phyloP scores from a whole-genome alignment of 1,140 invertebrate species.

The Brachionus angularis region DNA sequence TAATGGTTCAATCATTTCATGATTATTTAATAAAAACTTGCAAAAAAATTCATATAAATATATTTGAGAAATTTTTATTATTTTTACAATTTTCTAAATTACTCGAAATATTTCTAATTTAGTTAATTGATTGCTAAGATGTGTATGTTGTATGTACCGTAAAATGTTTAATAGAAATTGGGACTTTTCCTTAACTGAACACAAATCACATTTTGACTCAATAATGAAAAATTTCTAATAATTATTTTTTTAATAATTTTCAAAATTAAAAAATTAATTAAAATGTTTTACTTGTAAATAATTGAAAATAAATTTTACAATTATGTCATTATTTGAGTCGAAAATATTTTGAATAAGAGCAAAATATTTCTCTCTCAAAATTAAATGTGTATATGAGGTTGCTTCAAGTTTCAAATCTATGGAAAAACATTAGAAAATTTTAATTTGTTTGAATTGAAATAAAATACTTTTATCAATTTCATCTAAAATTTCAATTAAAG shows the following conservation, averaged over 20 bases:
- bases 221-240: neutral
- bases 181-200: conserved; percentile 20
- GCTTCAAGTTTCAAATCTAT: neutral
- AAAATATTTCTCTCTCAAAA: conserved; percentile 24
- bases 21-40: conserved; percentile 36
- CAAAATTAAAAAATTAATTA: neutral
- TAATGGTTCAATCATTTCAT: conserved; percentile 8
- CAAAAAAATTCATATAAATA: neutral
- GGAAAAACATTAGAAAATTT: neutral
- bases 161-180: conserved; percentile 37
- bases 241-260: neutral
- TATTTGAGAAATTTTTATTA: neutral
- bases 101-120: conserved; percentile 32
- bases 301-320: conserved; percentile 14
- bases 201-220: neutral
- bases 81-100: neutral
- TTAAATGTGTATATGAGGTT: neutral
- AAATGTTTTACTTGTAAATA: neutral
- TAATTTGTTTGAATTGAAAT: too few species aligned
- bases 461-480: conserved; percentile 1
- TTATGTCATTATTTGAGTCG: conserved; percentile 12
- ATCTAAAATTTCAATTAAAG: neutral
- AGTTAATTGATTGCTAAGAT: neutral
- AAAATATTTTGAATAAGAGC: neutral
- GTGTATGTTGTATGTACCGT: conserved; percentile 18